Conservation (phyloP, 2,113 vertebrate species). For the Odontesthes bonariensis region DNA sequence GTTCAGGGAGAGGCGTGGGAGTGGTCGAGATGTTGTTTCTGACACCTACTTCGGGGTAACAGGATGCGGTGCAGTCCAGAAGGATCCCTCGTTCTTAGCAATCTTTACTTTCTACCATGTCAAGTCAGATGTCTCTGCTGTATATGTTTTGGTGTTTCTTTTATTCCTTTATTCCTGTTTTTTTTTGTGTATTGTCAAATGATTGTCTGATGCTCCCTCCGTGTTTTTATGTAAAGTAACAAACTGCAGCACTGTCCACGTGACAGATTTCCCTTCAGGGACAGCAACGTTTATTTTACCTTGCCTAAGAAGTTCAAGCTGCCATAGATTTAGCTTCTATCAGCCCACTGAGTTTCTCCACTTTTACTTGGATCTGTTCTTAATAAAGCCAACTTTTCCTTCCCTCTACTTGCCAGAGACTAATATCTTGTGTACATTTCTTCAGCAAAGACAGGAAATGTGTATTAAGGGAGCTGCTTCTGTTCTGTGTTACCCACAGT, state of each 20-base stretch:
- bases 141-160: too few relatives aligned
- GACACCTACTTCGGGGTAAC: not conserved
- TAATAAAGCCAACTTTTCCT: conserved; percentile 53
- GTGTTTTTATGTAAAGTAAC: too few relatives aligned
- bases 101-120: not conserved
- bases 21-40: not conserved
- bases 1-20: conserved; percentile 63
- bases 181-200: too few relatives aligned
- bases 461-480: too few relatives aligned
- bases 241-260: too few relatives aligned
- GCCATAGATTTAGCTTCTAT: not conserved
- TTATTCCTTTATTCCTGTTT: too few relatives aligned
- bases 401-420: conserved; percentile 29
- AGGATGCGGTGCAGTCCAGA: not conserved
- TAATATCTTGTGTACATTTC: not conserved
- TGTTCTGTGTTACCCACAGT: too few relatives aligned
- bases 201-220: too few relatives aligned
- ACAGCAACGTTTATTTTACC: not conserved
- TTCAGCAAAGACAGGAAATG: too few relatives aligned
- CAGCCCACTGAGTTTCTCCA: not conserved
- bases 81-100: too few relatives aligned
- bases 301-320: not conserved
- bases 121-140: too few relatives aligned
- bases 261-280: too few relatives aligned
- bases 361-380: conserved; percentile 23